Conservation (phyloP, 53 echinoderm and acorn worm genomes). For the Henricia sp. region DNA sequence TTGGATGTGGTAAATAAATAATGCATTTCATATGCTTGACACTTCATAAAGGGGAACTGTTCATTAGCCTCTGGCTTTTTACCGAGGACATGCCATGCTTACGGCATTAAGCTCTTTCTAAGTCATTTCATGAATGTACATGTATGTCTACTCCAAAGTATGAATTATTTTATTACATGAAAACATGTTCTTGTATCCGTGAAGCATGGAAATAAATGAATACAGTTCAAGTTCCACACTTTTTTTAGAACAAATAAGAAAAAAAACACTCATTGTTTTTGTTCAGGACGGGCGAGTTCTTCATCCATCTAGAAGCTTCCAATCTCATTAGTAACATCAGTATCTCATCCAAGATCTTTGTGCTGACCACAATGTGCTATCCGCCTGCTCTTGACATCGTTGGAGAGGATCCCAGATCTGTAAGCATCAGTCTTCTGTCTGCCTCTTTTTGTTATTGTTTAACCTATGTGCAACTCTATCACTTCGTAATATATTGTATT, state of each 20-base stretch:
- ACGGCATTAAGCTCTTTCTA: too few species aligned
- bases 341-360: conserved; percentile 67
- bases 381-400: conserved; percentile 75
- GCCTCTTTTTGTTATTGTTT: background rate
- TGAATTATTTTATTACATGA: background rate
- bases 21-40: too few species aligned
- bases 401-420: conserved; percentile 59
- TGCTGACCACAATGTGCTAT: conserved; percentile 77
- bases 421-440: conserved; percentile 9
- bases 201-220: background rate
- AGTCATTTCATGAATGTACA: too few species aligned
- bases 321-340: conserved; percentile 79
- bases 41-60: too few species aligned
- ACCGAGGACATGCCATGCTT: too few species aligned
- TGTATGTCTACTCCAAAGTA: too few species aligned
- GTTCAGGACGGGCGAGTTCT: conserved; percentile 80
- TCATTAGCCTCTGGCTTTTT: too few species aligned
- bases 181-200: too few species aligned
- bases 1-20: too few species aligned
- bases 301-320: conserved; percentile 63
- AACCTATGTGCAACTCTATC: too few species aligned
- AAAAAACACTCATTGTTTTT: background rate
- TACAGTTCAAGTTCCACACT: background rate
- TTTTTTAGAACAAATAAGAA: too few species aligned
- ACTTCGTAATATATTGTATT: too few species aligned